Conservation (phyloP, 30 jellyfish, hydroid and myxozoan genomes). For the Nemopilema nomurai region DNA sequence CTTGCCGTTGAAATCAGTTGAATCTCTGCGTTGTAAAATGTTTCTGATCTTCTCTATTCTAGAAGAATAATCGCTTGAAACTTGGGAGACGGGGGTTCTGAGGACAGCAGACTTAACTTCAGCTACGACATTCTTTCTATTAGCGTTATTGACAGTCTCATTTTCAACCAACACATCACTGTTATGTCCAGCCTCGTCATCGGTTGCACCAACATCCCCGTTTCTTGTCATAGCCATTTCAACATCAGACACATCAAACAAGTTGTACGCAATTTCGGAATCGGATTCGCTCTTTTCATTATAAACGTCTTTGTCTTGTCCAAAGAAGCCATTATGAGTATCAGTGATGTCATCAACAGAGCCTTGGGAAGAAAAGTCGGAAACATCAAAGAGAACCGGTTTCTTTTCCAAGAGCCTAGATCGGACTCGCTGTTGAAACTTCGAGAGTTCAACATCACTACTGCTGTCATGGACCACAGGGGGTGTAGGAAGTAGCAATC, state of each 20-base stretch:
- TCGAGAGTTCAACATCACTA: background rate
- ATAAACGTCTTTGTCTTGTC: constrained; percentile 1
- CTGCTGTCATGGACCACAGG: background rate
- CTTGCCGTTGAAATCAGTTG: background rate
- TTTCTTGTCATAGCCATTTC: background rate
- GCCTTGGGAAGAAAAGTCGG: constrained; percentile 22
- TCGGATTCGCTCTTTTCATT: constrained; percentile 5
- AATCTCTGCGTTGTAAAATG: background rate
- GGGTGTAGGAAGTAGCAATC: constrained; percentile 20
- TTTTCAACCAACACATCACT: background rate
- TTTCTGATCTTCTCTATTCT: background rate
- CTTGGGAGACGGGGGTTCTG: background rate
- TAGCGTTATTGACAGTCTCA: background rate
- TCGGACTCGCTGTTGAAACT: background rate
- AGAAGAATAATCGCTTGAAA: background rate
- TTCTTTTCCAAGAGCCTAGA: background rate
- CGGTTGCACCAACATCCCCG: background rate
- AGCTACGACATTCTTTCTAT: background rate
- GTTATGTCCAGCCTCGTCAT: background rate
- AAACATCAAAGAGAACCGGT: constrained; percentile 8
- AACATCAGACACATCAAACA: constrained; percentile 34
- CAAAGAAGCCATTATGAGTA: background rate
- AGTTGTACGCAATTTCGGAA: constrained; percentile 5
- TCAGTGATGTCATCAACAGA: background rate
- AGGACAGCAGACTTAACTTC: background rate